phyloP scores from a whole-genome alignment of 2,797 vertebrate species.

The Streptopelia turtur region DNA sequence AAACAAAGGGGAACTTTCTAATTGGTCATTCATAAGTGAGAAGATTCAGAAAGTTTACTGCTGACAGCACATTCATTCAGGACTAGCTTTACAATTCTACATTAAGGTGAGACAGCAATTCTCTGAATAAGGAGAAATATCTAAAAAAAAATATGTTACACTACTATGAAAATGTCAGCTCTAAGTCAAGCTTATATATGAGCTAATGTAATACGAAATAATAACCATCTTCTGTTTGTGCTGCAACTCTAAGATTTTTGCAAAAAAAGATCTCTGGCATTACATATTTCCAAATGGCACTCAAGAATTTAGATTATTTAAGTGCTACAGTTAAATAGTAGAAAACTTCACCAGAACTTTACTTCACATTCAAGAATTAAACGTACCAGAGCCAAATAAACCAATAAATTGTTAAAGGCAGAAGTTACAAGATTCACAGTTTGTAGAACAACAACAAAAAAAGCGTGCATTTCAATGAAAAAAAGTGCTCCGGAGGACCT shows the following conservation, averaged over 20 bases:
- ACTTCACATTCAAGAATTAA: not conserved
- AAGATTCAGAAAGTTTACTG: not conserved
- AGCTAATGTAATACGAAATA: not conserved
- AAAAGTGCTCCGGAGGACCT: not conserved
- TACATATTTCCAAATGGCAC: not conserved
- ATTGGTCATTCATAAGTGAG: not conserved
- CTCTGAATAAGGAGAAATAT: not conserved
- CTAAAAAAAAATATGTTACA: not conserved
- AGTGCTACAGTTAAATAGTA: not conserved
- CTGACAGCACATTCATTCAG: not conserved
- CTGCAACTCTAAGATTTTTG: not conserved
- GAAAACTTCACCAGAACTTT: not conserved
- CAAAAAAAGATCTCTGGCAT: not conserved
- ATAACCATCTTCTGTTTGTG: not conserved
- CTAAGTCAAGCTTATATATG: not conserved
- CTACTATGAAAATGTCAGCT: not conserved
- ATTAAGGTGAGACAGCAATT: not conserved
- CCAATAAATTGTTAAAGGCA: not conserved
- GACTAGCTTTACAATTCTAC: not conserved
- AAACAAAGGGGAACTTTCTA: not conserved
- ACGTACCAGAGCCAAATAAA: not conserved
- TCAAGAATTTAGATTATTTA: not conserved
- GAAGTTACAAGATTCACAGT: not conserved
- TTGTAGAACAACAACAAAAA: not conserved
- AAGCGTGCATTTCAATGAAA: not conserved